Evolutionary conservation across 2,113 vertebrate genomes (phyloP).

Genomic region (Apaloderma vittatum): DNA sequence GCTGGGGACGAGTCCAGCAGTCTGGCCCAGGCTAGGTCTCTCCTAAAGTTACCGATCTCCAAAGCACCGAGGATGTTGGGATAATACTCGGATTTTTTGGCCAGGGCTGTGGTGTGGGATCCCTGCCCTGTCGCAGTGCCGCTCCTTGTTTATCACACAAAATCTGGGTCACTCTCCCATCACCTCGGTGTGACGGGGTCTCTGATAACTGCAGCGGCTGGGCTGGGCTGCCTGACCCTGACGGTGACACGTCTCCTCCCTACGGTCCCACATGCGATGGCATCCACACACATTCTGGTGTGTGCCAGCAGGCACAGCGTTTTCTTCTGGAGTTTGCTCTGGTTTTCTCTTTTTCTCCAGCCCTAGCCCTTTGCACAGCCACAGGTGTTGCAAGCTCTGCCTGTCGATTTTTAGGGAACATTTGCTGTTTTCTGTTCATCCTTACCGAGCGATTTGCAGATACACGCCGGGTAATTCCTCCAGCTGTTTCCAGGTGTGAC

Average conservation of each 20-base stretch:
- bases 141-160: neutral
- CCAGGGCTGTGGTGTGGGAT: neutral
- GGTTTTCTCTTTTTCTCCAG: neutral
- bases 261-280: fast-evolving
- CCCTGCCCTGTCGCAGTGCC: neutral
- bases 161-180: fast-evolving
- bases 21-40: neutral
- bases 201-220: neutral
- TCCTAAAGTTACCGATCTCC: neutral
- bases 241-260: neutral
- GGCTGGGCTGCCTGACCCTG: neutral
- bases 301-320: fast-evolving
- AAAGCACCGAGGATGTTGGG: neutral
- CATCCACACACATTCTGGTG: fast-evolving
- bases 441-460: neutral
- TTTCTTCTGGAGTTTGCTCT: neutral
- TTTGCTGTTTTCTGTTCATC: neutral
- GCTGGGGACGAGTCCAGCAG: neutral
- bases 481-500: neutral
- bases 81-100: neutral
- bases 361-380: neutral
- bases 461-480: neutral
- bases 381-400: neutral
- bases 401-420: neutral
- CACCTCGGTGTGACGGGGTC: neutral